phyloP scores from a whole-genome alignment of 2,888 invertebrate genomes.

The Caenorhabditis sp. region DNA sequence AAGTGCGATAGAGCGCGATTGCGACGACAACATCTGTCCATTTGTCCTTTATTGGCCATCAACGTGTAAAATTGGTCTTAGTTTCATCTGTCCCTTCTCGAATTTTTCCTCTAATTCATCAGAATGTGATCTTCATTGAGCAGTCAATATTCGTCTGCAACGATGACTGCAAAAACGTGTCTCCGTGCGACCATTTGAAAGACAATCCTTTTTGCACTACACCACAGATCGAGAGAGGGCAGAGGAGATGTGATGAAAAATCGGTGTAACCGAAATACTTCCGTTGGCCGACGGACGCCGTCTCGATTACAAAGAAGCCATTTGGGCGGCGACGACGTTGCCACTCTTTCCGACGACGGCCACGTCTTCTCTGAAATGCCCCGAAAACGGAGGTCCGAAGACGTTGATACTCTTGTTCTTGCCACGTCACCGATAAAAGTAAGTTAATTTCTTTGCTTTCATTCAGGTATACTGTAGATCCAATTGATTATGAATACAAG shows the following conservation, averaged over 20 bases:
- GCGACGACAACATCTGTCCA: too few relatives aligned
- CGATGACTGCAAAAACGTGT: conserved; percentile 27
- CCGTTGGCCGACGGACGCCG: conserved; percentile 18
- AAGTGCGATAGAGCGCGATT: too few relatives aligned
- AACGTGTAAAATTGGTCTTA: too few relatives aligned
- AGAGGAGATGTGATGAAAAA: conserved; percentile 46
- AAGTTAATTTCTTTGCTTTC: neutral
- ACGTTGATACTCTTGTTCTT: conserved; percentile 48
- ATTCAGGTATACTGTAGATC: neutral
- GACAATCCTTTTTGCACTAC: conserved; percentile 43
- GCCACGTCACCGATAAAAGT: conserved; percentile 56
- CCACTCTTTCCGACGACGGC: conserved; percentile 26
- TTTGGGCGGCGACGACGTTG: conserved; percentile 43
- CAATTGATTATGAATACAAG: too few relatives aligned
- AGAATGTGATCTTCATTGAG: neutral
- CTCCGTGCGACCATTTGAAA: conserved; percentile 23
- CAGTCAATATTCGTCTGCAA: neutral
- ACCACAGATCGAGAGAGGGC: conserved; percentile 35
- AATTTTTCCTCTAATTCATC: conserved; percentile 1
- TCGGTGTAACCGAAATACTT: conserved; percentile 56
- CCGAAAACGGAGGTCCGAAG: conserved; percentile 56
- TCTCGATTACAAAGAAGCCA: conserved; percentile 55
- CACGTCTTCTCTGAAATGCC: conserved; percentile 60
- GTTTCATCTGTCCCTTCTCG: neutral
- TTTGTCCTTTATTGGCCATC: too few relatives aligned